Evolutionary conservation across 2,888 invertebrate genomes (phyloP).

Genomic region (Falcaria lacertinaria): DNA sequence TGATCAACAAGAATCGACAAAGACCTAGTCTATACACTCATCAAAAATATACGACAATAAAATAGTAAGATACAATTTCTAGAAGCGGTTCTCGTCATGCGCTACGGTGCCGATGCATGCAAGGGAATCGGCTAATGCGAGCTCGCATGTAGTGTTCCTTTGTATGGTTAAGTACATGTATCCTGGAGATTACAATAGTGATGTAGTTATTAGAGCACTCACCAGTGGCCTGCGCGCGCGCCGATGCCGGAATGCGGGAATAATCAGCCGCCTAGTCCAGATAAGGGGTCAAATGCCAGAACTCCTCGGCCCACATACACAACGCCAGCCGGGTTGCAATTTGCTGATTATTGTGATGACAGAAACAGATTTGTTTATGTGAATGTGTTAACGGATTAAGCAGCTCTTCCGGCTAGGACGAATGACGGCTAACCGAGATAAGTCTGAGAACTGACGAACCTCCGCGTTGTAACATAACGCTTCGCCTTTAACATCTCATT

Average conservation of each 20-base stretch:
- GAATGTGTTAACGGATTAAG: neutral
- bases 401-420: neutral
- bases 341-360: neutral
- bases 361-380: neutral
- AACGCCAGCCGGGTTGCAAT: neutral
- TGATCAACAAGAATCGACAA: too few species aligned
- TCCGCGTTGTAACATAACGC: too few species aligned
- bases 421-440: neutral
- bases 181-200: neutral
- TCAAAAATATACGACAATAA: too few species aligned
- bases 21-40: too few species aligned
- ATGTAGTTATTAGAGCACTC: neutral
- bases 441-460: too few species aligned
- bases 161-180: neutral
- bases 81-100: too few species aligned
- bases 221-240: neutral
- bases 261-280: conserved; percentile 9
- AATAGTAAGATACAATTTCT: too few species aligned
- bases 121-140: too few species aligned
- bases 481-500: too few species aligned
- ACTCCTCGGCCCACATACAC: conserved; percentile 8
- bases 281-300: conserved; percentile 29
- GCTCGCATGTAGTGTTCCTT: too few species aligned
- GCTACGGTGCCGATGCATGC: too few species aligned
- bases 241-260: neutral